These are phyloP conservation scores for Lineus longissimus DNA, from an alignment of 1,140 invertebrate genomes.

Conservation along the genomic window DNA sequence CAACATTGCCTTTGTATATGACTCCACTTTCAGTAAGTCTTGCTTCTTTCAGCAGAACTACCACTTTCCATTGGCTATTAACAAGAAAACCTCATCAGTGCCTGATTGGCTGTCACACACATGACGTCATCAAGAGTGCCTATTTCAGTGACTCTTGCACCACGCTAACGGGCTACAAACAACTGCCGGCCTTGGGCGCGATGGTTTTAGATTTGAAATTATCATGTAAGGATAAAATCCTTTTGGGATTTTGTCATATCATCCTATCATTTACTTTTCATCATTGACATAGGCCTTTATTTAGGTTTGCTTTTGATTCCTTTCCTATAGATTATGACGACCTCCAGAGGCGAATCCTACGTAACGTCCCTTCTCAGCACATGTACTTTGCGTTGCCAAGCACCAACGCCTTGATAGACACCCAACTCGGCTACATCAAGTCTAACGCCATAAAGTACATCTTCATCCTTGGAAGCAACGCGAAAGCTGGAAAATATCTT, in stretches of 20 bases:
- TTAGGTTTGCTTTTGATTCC: constrained; percentile 9
- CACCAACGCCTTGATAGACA: not conserved
- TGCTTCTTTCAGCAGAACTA: not conserved
- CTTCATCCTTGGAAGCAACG: constrained; percentile 29
- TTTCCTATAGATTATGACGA: constrained; percentile 29
- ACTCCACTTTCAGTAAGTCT: constrained; percentile 72
- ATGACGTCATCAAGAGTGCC: no score
- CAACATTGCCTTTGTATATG: constrained; percentile 85
- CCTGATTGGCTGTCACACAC: no score
- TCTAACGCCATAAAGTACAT: constrained; percentile 28
- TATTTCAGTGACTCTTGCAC: no score
- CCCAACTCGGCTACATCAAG: constrained; percentile 25
- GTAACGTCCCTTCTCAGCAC: constrained; percentile 34
- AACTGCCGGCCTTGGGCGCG: no score
- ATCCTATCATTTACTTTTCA: no score
- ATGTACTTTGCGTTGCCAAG: constrained; percentile 27
- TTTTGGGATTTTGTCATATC: no score
- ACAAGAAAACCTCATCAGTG: no score
- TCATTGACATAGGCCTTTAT: no score
- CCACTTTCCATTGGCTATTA: no score
- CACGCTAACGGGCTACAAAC: no score
- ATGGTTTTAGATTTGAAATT: no score
- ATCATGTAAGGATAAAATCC: no score
- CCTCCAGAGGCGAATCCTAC: constrained; percentile 31
- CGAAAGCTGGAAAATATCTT: constrained; percentile 26